Conservation (phyloP, 92 coral and sea anemone species). For the Muricea muricata region DNA sequence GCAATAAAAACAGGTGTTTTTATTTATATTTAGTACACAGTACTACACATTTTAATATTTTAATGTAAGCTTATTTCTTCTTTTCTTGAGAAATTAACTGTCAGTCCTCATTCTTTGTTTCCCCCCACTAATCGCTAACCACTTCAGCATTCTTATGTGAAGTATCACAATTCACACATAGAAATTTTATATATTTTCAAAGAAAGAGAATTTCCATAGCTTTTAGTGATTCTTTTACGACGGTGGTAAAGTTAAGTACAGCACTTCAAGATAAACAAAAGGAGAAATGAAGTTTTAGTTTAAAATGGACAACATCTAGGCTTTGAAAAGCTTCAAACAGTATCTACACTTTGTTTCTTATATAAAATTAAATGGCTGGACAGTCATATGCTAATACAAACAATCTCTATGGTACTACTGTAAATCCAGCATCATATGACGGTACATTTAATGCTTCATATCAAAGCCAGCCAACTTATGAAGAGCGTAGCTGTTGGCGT, state of each 20-base stretch:
- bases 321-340: not conserved
- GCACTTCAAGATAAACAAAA: not conserved
- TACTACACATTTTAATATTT: not conserved
- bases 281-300: not conserved
- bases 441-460: not conserved
- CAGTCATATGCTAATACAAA: not conserved
- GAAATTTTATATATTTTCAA: not conserved
- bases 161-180: not conserved
- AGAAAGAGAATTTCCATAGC: not conserved
- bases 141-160: not conserved
- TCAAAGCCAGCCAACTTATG: constrained; percentile 44
- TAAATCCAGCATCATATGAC: not conserved
- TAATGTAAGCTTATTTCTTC: too few species aligned
- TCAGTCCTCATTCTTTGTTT: not conserved
- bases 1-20: not conserved
- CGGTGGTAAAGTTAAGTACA: not conserved
- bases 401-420: not conserved
- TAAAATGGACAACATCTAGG: not conserved
- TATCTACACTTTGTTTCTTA: too few species aligned
- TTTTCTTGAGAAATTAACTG: too few species aligned
- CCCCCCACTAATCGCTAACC: not conserved
- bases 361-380: not conserved
- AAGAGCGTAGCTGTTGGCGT: constrained; percentile 91
- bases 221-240: not conserved
- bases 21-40: not conserved